phyloP scores from a whole-genome alignment of 2,113 vertebrate genomes.

The Atherinomorus stipes region DNA sequence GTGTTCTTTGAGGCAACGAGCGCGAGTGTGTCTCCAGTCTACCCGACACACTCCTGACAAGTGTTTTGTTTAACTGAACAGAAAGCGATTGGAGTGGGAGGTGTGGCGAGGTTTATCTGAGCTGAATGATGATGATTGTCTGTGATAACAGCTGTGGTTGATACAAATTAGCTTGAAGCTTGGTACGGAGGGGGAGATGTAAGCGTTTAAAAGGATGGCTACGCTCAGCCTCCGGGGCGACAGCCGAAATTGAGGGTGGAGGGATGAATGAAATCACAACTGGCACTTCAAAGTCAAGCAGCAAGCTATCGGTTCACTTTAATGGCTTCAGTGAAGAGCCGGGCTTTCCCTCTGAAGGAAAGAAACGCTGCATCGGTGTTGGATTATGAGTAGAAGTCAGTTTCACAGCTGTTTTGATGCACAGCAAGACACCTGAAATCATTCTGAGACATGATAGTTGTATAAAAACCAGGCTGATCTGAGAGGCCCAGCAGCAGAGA shows the following conservation, averaged over 20 bases:
- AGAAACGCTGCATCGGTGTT: neutral
- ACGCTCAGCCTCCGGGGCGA: slow-evolving; percentile 24
- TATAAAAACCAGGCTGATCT: slow-evolving; percentile 24
- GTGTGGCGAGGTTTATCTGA: slow-evolving; percentile 30
- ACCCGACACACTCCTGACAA: slow-evolving; percentile 1
- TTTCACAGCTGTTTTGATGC: slow-evolving; percentile 10
- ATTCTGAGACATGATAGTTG: slow-evolving; percentile 17
- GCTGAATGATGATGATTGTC: slow-evolving; percentile 39
- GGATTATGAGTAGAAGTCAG: slow-evolving; percentile 3
- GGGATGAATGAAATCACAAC: slow-evolving; percentile 41
- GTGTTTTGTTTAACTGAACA: neutral
- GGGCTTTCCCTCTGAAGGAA: slow-evolving; percentile 3
- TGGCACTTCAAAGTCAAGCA: slow-evolving; percentile 32
- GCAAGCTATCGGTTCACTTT: slow-evolving; percentile 11
- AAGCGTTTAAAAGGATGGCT: slow-evolving; percentile 30
- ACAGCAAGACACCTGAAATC: slow-evolving; percentile 5
- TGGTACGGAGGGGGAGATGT: neutral
- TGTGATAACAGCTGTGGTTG: slow-evolving; percentile 31
- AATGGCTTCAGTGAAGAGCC: slow-evolving; percentile 15
- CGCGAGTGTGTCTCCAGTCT: slow-evolving; percentile 69
- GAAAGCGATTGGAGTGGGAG: slow-evolving; percentile 28
- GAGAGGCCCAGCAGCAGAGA: slow-evolving; percentile 37
- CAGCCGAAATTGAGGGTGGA: slow-evolving; percentile 37
- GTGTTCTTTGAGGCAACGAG: slow-evolving; percentile 58
- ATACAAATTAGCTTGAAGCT: slow-evolving; percentile 49